Percentiles rank a stretch among this genome's conserved stretches.
These are phyloP conservation scores for Hipparchia sbordonii DNA, from an alignment of 2,888 invertebrate genomes.

Conservation along the genomic window DNA sequence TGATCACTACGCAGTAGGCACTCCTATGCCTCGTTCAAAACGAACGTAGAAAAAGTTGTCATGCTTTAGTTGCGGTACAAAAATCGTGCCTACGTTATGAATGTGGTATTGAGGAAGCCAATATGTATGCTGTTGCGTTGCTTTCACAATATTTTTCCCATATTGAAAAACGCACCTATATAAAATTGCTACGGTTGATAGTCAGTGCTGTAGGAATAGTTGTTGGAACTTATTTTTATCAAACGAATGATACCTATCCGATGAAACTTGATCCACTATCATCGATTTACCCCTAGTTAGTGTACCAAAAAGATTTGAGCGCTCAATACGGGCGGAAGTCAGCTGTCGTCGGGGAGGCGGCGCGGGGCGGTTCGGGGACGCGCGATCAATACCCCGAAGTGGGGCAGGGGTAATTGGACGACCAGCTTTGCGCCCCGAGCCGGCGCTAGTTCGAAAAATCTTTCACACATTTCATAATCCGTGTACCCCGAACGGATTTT, in stretches of 20 bases:
- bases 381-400: constrained; percentile 57
- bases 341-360: constrained; percentile 36
- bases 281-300: constrained; percentile 1
- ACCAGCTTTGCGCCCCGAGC: constrained; percentile 30
- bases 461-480: constrained; percentile 30
- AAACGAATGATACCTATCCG: background rate
- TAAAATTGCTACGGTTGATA: too few relatives aligned
- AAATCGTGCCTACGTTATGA: too few relatives aligned
- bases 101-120: too few relatives aligned
- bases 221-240: too few relatives aligned
- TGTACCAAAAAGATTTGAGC: constrained; percentile 8
- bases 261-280: background rate
- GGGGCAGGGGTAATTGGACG: constrained; percentile 52
- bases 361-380: constrained; percentile 26
- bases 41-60: too few relatives aligned
- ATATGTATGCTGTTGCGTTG: too few relatives aligned
- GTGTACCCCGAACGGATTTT: constrained; percentile 22
- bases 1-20: too few relatives aligned
- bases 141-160: too few relatives aligned
- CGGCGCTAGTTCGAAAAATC: constrained; percentile 30
- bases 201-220: too few relatives aligned
- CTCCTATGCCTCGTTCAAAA: too few relatives aligned
- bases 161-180: too few relatives aligned
- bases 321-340: constrained; percentile 34
- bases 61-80: too few relatives aligned